Base-by-base conservation (phyloP, 2,113 vertebrate genomes). In the Oxygymnocypris stewartii region DNA sequence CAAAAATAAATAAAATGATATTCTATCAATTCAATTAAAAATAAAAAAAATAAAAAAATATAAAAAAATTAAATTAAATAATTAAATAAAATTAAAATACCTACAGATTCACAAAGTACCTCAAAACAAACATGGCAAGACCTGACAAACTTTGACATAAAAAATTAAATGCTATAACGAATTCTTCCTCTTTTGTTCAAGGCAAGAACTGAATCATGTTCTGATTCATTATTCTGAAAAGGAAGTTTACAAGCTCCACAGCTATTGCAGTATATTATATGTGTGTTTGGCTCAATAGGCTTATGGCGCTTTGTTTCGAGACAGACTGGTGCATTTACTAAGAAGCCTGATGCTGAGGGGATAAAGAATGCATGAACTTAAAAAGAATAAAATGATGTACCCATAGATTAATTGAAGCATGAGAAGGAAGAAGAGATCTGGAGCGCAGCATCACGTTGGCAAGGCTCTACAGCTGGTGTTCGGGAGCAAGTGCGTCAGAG, bases 401-500 rank as follows among this genome's bases (percentile, higher is more conserved):
- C 76, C 76, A 78, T 54, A 51, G 54, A 88, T 9, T 74, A 80
- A 61, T 42, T 42, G 57, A 18, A 47, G 57, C 23, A 4, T 9
- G 75, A 3, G 49, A 67, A 44, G 31, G 31, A 84, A 69, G 61
- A 40, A 18, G 42, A 37, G 40, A 81, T 16, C 18, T 18, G 40
- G 73, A 65, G 57, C 18, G 42, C 44, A 87, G 85, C 87, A 84
- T 65, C 84, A 86, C 83, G 89, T 85, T 93, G 91, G 90, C 89
- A 91, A 84, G 86, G 84, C 78, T 86, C 65, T 79, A 82, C 87
- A 88, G 87, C 87, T 88, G 87, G 74, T 89, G 89, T 87, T 90
- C 40, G 87, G 91, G 88, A 91, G 92, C 90, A 81, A 86, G 89
- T 93, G 93, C 93, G 93, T 94, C 93, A 94, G 88, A 79, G 78